A percentile compares a stretch with the other conserved stretches of the same genome.
phyloP scores from a whole-genome alignment of 2,797 vertebrate genomes.

The Dipus sagitta region DNA sequence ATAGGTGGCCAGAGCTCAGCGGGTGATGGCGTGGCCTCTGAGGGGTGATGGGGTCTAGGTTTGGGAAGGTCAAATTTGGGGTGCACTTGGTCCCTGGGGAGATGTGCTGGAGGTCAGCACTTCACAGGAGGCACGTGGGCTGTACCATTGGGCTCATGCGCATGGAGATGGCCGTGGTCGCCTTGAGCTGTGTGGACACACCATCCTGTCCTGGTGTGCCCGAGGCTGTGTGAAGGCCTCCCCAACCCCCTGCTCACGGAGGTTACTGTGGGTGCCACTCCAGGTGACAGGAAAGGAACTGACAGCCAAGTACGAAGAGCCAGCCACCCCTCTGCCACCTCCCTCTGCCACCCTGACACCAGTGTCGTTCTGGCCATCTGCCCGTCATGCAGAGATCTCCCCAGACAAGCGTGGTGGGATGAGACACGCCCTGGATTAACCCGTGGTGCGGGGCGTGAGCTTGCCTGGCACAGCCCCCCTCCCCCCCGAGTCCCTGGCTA shows the following conservation, averaged over 20 bases:
- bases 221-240: not conserved
- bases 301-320: not conserved
- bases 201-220: no score
- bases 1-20: not conserved
- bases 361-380: not conserved
- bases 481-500: not conserved
- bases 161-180: no score
- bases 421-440: conserved; percentile 62
- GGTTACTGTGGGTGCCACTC: not conserved
- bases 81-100: not conserved
- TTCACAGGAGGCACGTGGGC: no score
- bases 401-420: conserved; percentile 49
- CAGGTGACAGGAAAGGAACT: not conserved
- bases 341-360: not conserved
- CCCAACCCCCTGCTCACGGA: not conserved
- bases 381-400: conserved; percentile 48
- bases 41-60: not conserved
- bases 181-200: not conserved
- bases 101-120: not conserved
- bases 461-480: no score
- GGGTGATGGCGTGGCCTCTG: not conserved
- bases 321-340: not conserved
- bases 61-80: not conserved
- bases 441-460: not conserved
- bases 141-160: no score